Percentiles rank a stretch among this genome's conserved stretches.
These are phyloP conservation scores for Sphenopsis melanotis DNA, from an alignment of 2,797 vertebrate genomes.

Conservation along the genomic window DNA sequence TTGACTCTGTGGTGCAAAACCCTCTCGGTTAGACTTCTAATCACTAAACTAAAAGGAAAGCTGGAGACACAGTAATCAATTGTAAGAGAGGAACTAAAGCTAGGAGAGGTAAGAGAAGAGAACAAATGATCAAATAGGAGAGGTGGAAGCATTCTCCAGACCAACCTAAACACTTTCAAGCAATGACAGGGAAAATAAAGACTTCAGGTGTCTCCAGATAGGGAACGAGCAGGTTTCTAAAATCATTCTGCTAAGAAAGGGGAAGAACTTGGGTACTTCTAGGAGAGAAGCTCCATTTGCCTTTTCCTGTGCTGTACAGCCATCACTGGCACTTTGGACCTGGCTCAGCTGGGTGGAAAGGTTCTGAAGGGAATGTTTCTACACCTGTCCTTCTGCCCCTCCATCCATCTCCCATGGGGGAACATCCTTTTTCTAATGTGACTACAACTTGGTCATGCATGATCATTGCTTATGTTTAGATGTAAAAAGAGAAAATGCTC, in stretches of 20 bases:
- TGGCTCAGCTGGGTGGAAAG: neutral
- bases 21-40: neutral
- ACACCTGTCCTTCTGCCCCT: neutral
- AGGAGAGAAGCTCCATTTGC: neutral
- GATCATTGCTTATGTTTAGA: neutral
- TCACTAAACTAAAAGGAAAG: neutral
- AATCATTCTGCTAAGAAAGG: neutral
- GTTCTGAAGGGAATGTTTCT: neutral
- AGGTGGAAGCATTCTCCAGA: neutral
- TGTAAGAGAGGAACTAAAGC: neutral
- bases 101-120: neutral
- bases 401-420: rapidly evolving
- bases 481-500: neutral
- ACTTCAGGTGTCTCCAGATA: neutral
- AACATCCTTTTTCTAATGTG: neutral
- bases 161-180: neutral
- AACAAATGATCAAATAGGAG: neutral
- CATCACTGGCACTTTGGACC: neutral
- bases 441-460: rapidly evolving
- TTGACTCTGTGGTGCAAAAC: neutral
- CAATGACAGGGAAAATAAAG: neutral
- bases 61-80: neutral
- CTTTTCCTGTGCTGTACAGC: neutral
- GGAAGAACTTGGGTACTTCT: neutral
- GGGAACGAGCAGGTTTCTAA: neutral